These are phyloP conservation scores for Hucho hucho DNA, from an alignment of 2,113 vertebrate species.

Conservation along the genomic window DNA sequence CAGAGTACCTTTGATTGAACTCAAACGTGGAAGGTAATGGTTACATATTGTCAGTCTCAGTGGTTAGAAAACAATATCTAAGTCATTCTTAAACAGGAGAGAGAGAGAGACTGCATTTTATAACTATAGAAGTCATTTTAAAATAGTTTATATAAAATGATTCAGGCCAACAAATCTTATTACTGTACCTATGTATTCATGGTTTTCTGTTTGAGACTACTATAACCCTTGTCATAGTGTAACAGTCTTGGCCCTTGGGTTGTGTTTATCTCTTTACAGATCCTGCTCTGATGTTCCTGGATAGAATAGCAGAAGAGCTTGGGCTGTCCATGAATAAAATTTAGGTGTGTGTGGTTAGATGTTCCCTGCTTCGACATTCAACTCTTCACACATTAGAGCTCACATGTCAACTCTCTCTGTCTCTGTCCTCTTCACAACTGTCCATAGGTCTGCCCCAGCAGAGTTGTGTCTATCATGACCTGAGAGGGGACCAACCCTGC, in stretches of 20 bases:
- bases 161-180: too few species aligned
- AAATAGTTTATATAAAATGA: too few species aligned
- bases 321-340: constrained; percentile 85
- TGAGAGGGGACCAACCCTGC: constrained; percentile 85
- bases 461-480: constrained; percentile 84
- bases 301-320: constrained; percentile 78
- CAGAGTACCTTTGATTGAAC: too few species aligned
- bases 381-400: not conserved
- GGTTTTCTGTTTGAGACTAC: too few species aligned
- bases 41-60: too few species aligned
- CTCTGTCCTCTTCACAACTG: not conserved
- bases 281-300: constrained; percentile 81
- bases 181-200: too few species aligned
- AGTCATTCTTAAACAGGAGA: too few species aligned
- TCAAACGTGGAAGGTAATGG: too few species aligned
- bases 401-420: not conserved
- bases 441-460: constrained; percentile 81
- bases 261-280: constrained; percentile 65
- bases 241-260: not conserved
- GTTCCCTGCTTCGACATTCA: not conserved
- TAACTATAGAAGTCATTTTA: too few species aligned
- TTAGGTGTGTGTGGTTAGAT: constrained; percentile 73
- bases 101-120: too few species aligned
- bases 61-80: too few species aligned
- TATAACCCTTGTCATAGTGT: too few species aligned